Evolutionary conservation across 1,140 invertebrate genomes (phyloP).

Genomic region (Drosophila simulans): DNA sequence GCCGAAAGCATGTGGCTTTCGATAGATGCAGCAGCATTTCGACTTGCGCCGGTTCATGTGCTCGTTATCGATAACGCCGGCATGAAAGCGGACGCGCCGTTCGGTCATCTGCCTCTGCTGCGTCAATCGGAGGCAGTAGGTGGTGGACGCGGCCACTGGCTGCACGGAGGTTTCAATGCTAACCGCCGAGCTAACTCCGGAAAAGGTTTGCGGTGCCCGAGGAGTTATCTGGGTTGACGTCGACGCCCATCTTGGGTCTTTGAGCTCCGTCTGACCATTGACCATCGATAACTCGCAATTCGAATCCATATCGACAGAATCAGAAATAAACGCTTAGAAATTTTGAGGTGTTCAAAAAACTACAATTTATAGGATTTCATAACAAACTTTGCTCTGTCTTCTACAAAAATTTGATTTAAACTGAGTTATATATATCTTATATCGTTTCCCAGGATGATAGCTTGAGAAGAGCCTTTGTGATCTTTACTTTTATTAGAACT

Average conservation of each 20-base stretch:
- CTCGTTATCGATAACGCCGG: conserved; percentile 96
- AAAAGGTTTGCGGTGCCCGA: not conserved
- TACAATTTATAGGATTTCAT: too few species aligned
- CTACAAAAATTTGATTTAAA: too few species aligned
- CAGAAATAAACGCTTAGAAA: not conserved
- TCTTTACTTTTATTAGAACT: too few species aligned
- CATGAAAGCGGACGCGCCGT: conserved; percentile 92
- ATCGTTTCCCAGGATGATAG: too few species aligned
- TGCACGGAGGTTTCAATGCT: not conserved
- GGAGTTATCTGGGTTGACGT: not conserved
- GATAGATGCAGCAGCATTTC: conserved; percentile 96
- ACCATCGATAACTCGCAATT: not conserved
- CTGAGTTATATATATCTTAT: too few species aligned
- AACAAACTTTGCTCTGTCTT: too few species aligned
- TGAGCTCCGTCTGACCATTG: not conserved
- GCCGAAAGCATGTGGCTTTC: conserved; percentile 91
- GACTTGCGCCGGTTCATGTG: conserved; percentile 96
- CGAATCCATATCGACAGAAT: conserved; percentile 7
- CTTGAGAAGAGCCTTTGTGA: too few species aligned
- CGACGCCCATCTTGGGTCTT: not conserved
- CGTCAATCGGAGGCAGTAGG: conserved; percentile 85
- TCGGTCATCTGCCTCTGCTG: conserved; percentile 85
- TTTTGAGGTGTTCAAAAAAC: not conserved
- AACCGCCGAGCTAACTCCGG: not conserved
- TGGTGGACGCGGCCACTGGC: not conserved